phyloP scores from a whole-genome alignment of 1,140 invertebrate genomes.

The Drosophila paulistorum region DNA sequence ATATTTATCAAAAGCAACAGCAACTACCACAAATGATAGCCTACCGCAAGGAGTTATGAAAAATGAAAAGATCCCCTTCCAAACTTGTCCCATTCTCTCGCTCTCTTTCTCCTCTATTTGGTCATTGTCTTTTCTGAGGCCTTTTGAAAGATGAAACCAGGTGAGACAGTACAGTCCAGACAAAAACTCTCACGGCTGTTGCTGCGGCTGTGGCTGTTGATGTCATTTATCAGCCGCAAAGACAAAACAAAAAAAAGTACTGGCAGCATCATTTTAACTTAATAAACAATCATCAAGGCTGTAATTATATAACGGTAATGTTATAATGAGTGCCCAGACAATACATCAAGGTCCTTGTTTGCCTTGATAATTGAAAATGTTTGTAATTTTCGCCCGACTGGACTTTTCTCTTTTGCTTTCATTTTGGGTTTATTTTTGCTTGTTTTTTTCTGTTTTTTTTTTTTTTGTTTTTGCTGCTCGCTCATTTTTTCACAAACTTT shows the following conservation, averaged over 20 bases:
- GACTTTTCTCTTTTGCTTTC: constrained; percentile 33
- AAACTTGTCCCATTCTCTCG: not conserved
- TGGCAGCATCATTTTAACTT: constrained; percentile 61
- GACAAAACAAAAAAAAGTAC: not conserved
- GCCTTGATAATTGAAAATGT: constrained; percentile 79
- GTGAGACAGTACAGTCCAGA: constrained; percentile 57
- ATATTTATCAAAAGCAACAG: constrained; percentile 40
- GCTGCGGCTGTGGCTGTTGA: not conserved
- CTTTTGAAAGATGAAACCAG: constrained; percentile 66
- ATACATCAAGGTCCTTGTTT: constrained; percentile 67
- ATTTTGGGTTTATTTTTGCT: constrained; percentile 7
- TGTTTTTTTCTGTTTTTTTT: not conserved
- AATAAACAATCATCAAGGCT: constrained; percentile 76
- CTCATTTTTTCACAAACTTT: constrained; percentile 54
- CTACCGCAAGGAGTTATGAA: constrained; percentile 49
- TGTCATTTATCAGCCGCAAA: constrained; percentile 60
- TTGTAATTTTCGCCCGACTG: constrained; percentile 74
- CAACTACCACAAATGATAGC: constrained; percentile 17
- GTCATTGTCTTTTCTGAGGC: constrained; percentile 31
- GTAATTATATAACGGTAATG: constrained; percentile 77
- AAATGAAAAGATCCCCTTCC: constrained; percentile 25
- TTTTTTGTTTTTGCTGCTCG: not conserved
- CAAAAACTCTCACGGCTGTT: constrained; percentile 40
- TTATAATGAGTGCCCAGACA: constrained; percentile 74
- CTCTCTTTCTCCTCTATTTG: not conserved